These are phyloP conservation scores for Leptopilina clavipes DNA, from an alignment of 1,140 invertebrate species.

Conservation along the genomic window DNA sequence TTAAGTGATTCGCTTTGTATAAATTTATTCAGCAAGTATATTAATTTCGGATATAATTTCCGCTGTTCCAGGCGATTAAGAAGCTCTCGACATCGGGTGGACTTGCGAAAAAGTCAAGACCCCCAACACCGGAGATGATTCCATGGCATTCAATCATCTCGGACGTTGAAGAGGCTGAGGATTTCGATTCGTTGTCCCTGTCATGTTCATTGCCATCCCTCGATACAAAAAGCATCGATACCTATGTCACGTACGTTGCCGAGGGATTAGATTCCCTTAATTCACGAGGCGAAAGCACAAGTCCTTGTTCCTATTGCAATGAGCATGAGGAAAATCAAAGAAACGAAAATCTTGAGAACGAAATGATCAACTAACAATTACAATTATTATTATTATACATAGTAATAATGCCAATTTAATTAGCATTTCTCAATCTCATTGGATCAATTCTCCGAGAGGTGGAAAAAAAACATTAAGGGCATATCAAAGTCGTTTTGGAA, in stretches of 20 bases:
- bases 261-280: slow-evolving; percentile 51
- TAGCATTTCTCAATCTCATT: not conserved
- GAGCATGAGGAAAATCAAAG: slow-evolving; percentile 71
- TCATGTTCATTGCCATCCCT: slow-evolving; percentile 68
- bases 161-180: slow-evolving; percentile 35
- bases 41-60: slow-evolving; percentile 24
- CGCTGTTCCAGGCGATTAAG: slow-evolving; percentile 63
- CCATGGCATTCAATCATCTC: slow-evolving; percentile 55
- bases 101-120: slow-evolving; percentile 53
- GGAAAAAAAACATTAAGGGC: no score
- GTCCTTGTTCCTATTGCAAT: slow-evolving; percentile 65
- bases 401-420: not conserved
- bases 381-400: no score
- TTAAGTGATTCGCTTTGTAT: not conserved
- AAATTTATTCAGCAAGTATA: no score
- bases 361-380: slow-evolving; percentile 69
- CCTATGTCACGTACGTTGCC: slow-evolving; percentile 67
- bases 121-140: slow-evolving; percentile 41
- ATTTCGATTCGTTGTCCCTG: slow-evolving; percentile 61
- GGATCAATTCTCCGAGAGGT: no score
- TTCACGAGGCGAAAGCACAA: slow-evolving; percentile 56
- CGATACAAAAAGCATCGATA: slow-evolving; percentile 69
- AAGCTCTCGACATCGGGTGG: slow-evolving; percentile 60
- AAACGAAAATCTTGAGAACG: slow-evolving; percentile 71
- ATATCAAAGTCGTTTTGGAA: no score